These are phyloP conservation scores for Rhinophrynus dorsalis DNA, from an alignment of 2,797 vertebrate species.

Conservation along the genomic window DNA sequence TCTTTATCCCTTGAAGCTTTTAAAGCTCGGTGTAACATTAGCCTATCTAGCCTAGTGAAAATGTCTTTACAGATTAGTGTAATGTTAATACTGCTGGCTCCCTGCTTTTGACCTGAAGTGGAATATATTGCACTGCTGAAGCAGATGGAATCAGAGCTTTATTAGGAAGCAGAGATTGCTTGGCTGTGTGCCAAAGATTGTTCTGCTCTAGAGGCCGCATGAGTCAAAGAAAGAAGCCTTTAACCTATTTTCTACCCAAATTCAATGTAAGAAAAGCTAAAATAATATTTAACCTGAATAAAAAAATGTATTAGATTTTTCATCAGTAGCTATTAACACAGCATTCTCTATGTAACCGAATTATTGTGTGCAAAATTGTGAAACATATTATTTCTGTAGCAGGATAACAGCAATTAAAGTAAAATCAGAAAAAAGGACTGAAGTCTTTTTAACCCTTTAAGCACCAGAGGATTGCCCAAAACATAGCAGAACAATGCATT, in stretches of 20 bases:
- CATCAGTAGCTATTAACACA: constrained; percentile 49
- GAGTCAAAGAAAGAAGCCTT: constrained; percentile 44
- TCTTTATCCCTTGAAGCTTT: constrained; percentile 67
- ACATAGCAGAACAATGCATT: too few relatives aligned
- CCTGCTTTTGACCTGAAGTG: constrained; percentile 77
- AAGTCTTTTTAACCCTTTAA: too few relatives aligned
- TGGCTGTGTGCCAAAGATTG: constrained; percentile 67
- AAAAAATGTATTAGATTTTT: constrained; percentile 47
- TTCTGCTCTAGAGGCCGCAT: constrained; percentile 48
- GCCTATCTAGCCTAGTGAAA: constrained; percentile 74
- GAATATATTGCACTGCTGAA: constrained; percentile 68
- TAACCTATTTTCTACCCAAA: constrained; percentile 48
- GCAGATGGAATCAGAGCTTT: constrained; percentile 74
- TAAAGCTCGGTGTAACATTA: constrained; percentile 74
- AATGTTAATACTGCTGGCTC: constrained; percentile 74
- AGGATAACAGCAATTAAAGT: constrained; percentile 51
- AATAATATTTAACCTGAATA: constrained; percentile 44
- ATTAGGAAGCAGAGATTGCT: constrained; percentile 62
- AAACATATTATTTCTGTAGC: constrained; percentile 27
- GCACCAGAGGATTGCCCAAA: too few relatives aligned
- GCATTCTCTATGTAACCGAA: constrained; percentile 45
- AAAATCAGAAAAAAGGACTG: constrained; percentile 37
- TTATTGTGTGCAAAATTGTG: constrained; percentile 46
- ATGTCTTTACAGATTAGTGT: constrained; percentile 80
- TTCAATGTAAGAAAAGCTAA: constrained; percentile 3